Percentiles rank a stretch among this genome's conserved stretches.
Evolutionary conservation across 2,888 invertebrate genomes (phyloP).

Genomic region (Agrotis exclamationis): DNA sequence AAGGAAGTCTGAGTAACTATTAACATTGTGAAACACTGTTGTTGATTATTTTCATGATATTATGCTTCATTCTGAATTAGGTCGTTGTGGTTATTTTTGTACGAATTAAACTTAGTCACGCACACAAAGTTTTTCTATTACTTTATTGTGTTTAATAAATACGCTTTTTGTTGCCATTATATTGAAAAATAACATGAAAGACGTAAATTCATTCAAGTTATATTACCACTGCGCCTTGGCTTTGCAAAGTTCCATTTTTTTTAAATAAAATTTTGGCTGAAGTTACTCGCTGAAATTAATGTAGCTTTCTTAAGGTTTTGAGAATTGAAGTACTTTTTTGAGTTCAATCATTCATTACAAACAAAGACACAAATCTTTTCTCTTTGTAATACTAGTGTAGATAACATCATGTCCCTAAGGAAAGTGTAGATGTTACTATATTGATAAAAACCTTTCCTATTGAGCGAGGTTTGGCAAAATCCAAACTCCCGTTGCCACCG

Average conservation of each 20-base stretch:
- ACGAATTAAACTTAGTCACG: conserved; percentile 36
- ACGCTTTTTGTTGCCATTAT: background rate
- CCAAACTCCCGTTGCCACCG: background rate
- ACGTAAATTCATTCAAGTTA: background rate
- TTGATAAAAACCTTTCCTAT: background rate
- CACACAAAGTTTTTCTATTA: conserved; percentile 28
- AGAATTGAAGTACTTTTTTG: no score
- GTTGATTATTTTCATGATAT: conserved; percentile 26
- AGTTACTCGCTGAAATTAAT: no score
- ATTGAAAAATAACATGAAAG: conserved; percentile 10
- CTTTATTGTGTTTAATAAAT: conserved; percentile 31
- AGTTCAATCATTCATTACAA: no score
- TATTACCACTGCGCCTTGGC: background rate
- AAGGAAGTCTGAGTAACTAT: background rate
- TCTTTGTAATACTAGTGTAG: no score
- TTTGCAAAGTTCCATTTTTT: no score
- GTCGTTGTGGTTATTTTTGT: conserved; percentile 28
- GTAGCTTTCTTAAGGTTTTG: no score
- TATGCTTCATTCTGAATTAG: conserved; percentile 15
- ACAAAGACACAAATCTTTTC: no score
- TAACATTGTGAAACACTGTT: background rate
- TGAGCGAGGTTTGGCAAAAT: background rate
- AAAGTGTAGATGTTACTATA: background rate
- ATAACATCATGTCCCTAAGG: background rate
- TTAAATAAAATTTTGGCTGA: no score